A percentile compares a stretch with the other conserved stretches of the same genome.
Evolutionary conservation across 2,888 invertebrate genomes (phyloP).

Genomic region (Stomorhina lunata): DNA sequence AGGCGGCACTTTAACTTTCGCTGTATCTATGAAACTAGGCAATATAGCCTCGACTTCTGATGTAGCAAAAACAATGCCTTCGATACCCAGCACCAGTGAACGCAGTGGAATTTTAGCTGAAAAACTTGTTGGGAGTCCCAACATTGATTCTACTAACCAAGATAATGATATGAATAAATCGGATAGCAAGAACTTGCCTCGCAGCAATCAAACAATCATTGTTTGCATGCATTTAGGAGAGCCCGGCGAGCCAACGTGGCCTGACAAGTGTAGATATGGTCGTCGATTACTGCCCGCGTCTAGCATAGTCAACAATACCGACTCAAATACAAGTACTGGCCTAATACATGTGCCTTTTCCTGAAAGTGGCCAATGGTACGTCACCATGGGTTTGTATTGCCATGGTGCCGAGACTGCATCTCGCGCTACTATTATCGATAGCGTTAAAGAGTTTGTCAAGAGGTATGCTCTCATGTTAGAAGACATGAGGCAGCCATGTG

Average conservation of each 20-base stretch:
- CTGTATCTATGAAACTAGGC: constrained; percentile 85
- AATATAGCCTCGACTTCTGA: constrained; percentile 69
- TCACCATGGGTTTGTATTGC: constrained; percentile 87
- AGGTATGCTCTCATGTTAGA: constrained; percentile 73
- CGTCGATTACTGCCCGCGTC: constrained; percentile 82
- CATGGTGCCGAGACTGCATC: constrained; percentile 81
- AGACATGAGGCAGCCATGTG: constrained; percentile 74
- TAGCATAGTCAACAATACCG: constrained; percentile 84
- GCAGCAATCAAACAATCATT: constrained; percentile 81
- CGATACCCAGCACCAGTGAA: constrained; percentile 68
- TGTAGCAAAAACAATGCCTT: constrained; percentile 67
- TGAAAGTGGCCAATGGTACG: constrained; percentile 90
- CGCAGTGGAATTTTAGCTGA: constrained; percentile 75
- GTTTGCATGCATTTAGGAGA: constrained; percentile 83
- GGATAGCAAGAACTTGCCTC: constrained; percentile 63
- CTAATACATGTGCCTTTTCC: constrained; percentile 89
- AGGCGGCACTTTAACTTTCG: constrained; percentile 89
- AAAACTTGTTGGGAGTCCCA: constrained; percentile 72
- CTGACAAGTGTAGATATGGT: constrained; percentile 83
- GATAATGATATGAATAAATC: background rate
- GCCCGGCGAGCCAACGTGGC: constrained; percentile 83
- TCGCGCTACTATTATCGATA: constrained; percentile 76
- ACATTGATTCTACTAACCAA: constrained; percentile 47
- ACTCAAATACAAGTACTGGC: constrained; percentile 83
- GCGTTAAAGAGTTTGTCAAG: constrained; percentile 78